phyloP scores from a whole-genome alignment of 2,888 invertebrate genomes.

The Euspilapteryx auroguttella region DNA sequence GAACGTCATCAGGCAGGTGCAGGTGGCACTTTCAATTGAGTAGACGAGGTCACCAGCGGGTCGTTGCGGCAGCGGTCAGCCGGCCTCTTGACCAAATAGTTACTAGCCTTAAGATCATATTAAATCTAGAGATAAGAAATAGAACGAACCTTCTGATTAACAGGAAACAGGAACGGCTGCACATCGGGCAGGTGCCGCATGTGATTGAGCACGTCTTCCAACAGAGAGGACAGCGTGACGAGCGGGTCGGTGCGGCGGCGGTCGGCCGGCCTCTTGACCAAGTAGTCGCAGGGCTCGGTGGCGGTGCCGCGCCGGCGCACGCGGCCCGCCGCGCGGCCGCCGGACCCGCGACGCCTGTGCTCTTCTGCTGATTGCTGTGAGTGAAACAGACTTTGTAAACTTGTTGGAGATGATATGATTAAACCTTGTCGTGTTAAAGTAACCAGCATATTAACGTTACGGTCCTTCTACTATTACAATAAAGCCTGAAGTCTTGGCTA shows the following conservation, averaged over 20 bases:
- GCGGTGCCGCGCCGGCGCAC: slow-evolving; percentile 29
- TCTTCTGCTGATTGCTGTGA: too few relatives aligned
- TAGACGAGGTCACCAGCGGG: slow-evolving; percentile 92
- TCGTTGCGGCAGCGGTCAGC: slow-evolving; percentile 93
- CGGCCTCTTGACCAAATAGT: slow-evolving; percentile 84
- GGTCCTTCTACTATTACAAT: too few relatives aligned
- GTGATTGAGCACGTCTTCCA: slow-evolving; percentile 91
- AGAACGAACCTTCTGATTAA: slow-evolving; percentile 90
- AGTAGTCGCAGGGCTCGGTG: slow-evolving; percentile 72
- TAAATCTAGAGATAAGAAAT: too few relatives aligned
- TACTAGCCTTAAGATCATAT: too few relatives aligned
- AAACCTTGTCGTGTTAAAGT: too few relatives aligned
- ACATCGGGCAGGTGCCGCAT: slow-evolving; percentile 91
- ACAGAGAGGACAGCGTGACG: slow-evolving; percentile 88
- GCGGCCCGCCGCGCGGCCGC: slow-evolving; percentile 22
- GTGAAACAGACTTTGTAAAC: too few relatives aligned
- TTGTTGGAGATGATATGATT: too few relatives aligned
- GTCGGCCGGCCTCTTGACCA: slow-evolving; percentile 85
- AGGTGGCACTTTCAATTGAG: slow-evolving; percentile 88
- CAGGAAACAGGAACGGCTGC: slow-evolving; percentile 91
- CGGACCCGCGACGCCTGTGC: too few relatives aligned
- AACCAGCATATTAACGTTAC: too few relatives aligned
- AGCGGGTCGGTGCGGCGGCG: slow-evolving; percentile 93
- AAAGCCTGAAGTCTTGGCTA: too few relatives aligned
- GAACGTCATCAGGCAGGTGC: slow-evolving; percentile 90